These are phyloP conservation scores for Patella caerulea DNA, from an alignment of 2,888 invertebrate species.

Conservation along the genomic window DNA sequence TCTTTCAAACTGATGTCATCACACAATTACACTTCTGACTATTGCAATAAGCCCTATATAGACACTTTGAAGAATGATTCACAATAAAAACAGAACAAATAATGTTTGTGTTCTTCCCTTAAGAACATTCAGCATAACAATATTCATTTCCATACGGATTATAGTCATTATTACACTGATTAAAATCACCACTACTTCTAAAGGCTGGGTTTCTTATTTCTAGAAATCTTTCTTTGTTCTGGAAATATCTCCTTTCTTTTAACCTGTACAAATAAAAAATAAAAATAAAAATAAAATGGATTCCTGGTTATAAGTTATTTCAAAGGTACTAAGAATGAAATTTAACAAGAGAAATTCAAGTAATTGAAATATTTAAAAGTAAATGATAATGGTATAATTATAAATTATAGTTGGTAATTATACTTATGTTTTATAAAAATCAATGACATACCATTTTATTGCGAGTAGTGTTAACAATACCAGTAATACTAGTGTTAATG, in stretches of 20 bases:
- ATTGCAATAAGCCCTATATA: no score
- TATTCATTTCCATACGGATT: slow-evolving; percentile 16
- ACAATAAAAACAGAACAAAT: no score
- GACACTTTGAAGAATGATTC: no score
- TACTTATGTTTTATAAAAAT: background rate
- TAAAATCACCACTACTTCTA: slow-evolving; percentile 52
- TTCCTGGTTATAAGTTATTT: no score
- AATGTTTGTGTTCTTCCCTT: background rate
- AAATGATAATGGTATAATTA: background rate
- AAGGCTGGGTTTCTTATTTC: slow-evolving; percentile 63
- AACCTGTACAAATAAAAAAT: slow-evolving; percentile 28
- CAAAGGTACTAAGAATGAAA: no score
- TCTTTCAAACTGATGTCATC: no score
- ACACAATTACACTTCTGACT: no score
- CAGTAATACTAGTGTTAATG: slow-evolving; percentile 58
- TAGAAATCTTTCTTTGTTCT: slow-evolving; percentile 53
- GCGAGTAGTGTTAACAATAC: slow-evolving; percentile 58
- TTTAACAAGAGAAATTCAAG: background rate
- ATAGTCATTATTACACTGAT: slow-evolving; percentile 25
- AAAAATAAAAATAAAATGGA: no score
- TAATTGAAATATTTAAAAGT: background rate
- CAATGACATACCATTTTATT: slow-evolving; percentile 54
- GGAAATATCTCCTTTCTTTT: slow-evolving; percentile 42
- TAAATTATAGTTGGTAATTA: background rate
- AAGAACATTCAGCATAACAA: background rate